phyloP scores from a whole-genome alignment of 2,113 vertebrate species.

The Chloebia gouldiae region DNA sequence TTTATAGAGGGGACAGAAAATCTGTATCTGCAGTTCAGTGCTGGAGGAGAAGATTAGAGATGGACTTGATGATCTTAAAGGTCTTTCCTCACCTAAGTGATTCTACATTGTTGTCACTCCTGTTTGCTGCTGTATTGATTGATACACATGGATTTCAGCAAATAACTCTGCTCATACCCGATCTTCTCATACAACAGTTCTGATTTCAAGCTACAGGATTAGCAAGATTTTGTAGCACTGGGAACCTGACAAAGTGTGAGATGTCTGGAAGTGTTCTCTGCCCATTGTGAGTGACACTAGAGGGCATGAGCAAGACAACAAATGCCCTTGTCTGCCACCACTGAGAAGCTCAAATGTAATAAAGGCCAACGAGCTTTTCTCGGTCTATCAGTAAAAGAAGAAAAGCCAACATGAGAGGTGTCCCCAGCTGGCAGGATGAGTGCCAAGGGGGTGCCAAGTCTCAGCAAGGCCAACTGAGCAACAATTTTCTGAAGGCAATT shows the following conservation, averaged over 20 bases:
- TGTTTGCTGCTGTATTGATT: not conserved
- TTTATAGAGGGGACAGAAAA: not conserved
- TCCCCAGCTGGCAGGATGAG: not conserved
- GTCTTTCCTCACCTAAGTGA: not conserved
- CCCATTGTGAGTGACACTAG: not conserved
- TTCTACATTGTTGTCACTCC: accelerated
- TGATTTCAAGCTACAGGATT: not conserved
- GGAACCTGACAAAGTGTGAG: not conserved
- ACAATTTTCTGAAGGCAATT: not conserved
- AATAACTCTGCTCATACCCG: not conserved
- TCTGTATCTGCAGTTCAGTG: not conserved
- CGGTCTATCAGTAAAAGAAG: not conserved
- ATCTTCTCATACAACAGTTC: not conserved
- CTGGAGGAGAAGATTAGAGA: not conserved
- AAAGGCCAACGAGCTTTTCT: not conserved
- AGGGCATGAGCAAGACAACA: slow-evolving; percentile 10
- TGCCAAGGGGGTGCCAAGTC: not conserved
- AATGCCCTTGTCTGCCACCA: not conserved
- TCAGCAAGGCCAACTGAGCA: not conserved
- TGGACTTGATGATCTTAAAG: not conserved
- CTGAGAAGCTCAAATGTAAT: not conserved
- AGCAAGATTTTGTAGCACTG: not conserved
- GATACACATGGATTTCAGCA: not conserved
- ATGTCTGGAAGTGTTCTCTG: not conserved
- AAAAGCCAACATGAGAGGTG: not conserved